A percentile compares a stretch with the other conserved stretches of the same genome.
Evolutionary conservation across 2,888 invertebrate species (phyloP).

Genomic region (Parnassius apollo): DNA sequence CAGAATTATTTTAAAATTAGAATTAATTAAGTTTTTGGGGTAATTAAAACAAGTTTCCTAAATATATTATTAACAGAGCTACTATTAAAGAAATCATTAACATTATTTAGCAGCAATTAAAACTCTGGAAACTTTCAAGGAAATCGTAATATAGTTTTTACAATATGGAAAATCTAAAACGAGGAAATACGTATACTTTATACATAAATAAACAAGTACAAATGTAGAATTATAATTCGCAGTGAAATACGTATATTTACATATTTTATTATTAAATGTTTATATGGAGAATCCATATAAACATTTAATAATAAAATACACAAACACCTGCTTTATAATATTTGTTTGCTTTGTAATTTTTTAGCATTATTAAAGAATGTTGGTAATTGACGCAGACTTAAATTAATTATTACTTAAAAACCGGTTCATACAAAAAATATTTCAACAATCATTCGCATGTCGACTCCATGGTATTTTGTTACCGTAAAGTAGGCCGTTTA

Average conservation of each 20-base stretch:
- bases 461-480: slow-evolving; percentile 15
- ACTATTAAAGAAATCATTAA: neutral
- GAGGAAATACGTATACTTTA: neutral
- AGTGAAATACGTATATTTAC: neutral
- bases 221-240: neutral
- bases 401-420: neutral
- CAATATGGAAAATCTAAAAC: slow-evolving; percentile 5
- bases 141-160: slow-evolving; percentile 4
- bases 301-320: too few species aligned
- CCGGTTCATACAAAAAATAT: neutral
- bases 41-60: too few species aligned
- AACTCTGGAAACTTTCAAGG: neutral
- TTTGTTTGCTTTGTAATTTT: neutral
- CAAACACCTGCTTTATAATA: too few species aligned
- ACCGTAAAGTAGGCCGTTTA: slow-evolving; percentile 15
- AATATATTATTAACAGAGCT: too few species aligned
- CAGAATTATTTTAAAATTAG: too few species aligned
- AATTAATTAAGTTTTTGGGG: too few species aligned
- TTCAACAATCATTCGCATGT: neutral
- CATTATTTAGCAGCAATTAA: neutral
- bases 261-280: neutral
- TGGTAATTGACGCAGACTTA: neutral
- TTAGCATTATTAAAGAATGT: neutral
- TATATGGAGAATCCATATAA: too few species aligned
- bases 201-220: neutral